These are phyloP conservation scores for Thaumetopoea pityocampa DNA, from an alignment of 1,140 invertebrate genomes.

Conservation along the genomic window DNA sequence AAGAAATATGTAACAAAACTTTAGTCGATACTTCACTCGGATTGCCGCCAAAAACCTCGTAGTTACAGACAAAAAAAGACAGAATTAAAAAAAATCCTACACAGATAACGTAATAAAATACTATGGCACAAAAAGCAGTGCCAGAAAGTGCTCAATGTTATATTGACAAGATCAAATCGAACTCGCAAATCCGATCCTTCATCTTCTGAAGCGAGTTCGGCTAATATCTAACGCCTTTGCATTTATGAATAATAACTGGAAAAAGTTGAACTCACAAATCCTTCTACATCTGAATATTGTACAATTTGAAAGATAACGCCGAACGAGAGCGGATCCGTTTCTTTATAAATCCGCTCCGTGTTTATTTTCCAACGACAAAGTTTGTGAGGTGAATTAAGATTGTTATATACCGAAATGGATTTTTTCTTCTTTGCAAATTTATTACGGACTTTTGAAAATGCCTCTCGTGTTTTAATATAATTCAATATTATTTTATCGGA, in stretches of 20 bases:
- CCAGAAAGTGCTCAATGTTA: slow-evolving; percentile 25
- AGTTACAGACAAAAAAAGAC: slow-evolving; percentile 1
- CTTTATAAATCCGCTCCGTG: slow-evolving; percentile 17
- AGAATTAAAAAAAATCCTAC: slow-evolving; percentile 3
- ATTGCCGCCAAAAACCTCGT: no score
- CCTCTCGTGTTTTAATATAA: no score
- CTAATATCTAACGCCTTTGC: slow-evolving; percentile 59
- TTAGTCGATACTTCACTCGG: no score
- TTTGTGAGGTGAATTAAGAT: slow-evolving; percentile 22
- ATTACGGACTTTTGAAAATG: slow-evolving; percentile 27
- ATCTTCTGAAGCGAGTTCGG: slow-evolving; percentile 45
- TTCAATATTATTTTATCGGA: no score
- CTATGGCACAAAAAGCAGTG: slow-evolving; percentile 19
- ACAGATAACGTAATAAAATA: slow-evolving; percentile 6
- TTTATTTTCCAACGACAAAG: slow-evolving; percentile 26
- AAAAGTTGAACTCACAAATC: slow-evolving; percentile 62
- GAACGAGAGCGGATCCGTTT: slow-evolving; percentile 27
- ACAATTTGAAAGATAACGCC: slow-evolving; percentile 46
- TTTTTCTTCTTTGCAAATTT: slow-evolving; percentile 18
- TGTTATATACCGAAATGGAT: slow-evolving; percentile 17
- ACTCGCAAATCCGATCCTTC: slow-evolving; percentile 46
- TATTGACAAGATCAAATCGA: slow-evolving; percentile 42
- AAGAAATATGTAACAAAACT: slow-evolving; percentile 5
- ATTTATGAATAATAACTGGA: slow-evolving; percentile 70
- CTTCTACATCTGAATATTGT: slow-evolving; percentile 50